phyloP scores from a whole-genome alignment of 2,797 vertebrate genomes.

The Pachyuromys duprasi region DNA sequence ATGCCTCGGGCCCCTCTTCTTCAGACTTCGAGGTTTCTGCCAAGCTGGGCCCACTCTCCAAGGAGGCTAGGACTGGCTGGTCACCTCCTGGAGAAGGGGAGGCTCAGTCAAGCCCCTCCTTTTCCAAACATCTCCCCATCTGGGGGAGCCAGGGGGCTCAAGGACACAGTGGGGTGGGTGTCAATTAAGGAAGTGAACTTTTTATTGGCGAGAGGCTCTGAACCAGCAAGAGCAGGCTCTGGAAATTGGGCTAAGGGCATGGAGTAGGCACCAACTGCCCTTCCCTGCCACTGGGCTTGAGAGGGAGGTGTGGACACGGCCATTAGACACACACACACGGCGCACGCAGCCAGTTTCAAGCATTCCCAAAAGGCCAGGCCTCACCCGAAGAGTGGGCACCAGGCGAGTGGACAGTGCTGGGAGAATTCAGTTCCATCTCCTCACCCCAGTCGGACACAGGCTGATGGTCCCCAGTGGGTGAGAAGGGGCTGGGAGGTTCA shows the following conservation, averaged over 20 bases:
- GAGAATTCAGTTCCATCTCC: constrained; percentile 94
- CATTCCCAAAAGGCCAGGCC: constrained; percentile 79
- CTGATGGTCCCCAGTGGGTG: constrained; percentile 87
- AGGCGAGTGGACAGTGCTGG: constrained; percentile 69
- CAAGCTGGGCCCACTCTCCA: constrained; percentile 63
- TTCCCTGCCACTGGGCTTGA: neutral
- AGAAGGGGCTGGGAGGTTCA: constrained; percentile 90
- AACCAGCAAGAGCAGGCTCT: neutral
- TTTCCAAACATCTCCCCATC: neutral
- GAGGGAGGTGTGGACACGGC: neutral
- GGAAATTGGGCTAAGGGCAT: neutral
- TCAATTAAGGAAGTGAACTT: constrained; percentile 50
- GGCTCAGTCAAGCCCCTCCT: constrained; percentile 69
- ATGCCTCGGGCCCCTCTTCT: constrained; percentile 77
- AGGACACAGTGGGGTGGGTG: constrained; percentile 64
- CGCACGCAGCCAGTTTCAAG: constrained; percentile 69
- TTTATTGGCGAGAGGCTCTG: constrained; percentile 73
- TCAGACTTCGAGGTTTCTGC: constrained; percentile 72
- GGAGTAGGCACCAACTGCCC: neutral
- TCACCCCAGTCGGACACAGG: constrained; percentile 95
- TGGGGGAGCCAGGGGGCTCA: neutral
- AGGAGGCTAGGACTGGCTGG: constrained; percentile 56
- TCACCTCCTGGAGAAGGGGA: constrained; percentile 76
- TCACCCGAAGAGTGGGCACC: constrained; percentile 65
- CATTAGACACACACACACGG: neutral